Evolutionary conservation across 2,888 invertebrate genomes (phyloP).

Genomic region (Thecocarcelia acutangulata): DNA sequence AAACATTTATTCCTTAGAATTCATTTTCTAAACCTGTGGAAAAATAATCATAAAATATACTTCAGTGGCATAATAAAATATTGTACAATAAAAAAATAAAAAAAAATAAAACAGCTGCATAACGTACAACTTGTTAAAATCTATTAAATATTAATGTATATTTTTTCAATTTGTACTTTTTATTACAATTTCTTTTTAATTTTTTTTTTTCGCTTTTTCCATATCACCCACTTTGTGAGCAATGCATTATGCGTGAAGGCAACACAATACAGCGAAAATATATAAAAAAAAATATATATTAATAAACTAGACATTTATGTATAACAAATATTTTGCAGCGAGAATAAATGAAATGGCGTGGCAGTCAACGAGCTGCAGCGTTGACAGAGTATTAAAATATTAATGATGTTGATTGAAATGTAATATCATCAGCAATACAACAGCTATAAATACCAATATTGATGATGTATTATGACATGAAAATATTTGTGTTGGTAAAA

Average conservation of each 20-base stretch:
- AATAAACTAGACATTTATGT: slow-evolving; percentile 1
- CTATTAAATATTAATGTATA: slow-evolving; percentile 25
- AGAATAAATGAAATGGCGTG: slow-evolving; percentile 11
- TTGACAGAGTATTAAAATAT: slow-evolving; percentile 53
- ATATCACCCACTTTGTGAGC: background rate
- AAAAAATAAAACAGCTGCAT: background rate
- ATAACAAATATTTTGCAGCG: background rate
- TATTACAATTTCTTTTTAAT: too few relatives aligned
- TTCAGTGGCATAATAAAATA: slow-evolving; percentile 2
- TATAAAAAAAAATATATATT: background rate
- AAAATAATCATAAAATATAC: slow-evolving; percentile 2
- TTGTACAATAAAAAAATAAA: too few relatives aligned
- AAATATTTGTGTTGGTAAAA: slow-evolving; percentile 7
- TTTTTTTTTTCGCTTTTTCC: background rate
- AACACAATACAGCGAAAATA: background rate
- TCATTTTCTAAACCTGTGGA: slow-evolving; percentile 2
- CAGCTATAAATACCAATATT: slow-evolving; percentile 7
- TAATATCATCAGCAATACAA: slow-evolving; percentile 7
- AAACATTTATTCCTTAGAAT: background rate
- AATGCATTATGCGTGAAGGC: background rate
- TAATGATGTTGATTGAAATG: slow-evolving; percentile 48
- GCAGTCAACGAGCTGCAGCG: background rate
- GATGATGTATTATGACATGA: slow-evolving; percentile 8
- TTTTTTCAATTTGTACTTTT: slow-evolving; percentile 9
- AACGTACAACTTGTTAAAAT: slow-evolving; percentile 24